These are phyloP conservation scores for Diachasmimorpha longicaudata DNA, from an alignment of 1,140 invertebrate species.

Conservation along the genomic window DNA sequence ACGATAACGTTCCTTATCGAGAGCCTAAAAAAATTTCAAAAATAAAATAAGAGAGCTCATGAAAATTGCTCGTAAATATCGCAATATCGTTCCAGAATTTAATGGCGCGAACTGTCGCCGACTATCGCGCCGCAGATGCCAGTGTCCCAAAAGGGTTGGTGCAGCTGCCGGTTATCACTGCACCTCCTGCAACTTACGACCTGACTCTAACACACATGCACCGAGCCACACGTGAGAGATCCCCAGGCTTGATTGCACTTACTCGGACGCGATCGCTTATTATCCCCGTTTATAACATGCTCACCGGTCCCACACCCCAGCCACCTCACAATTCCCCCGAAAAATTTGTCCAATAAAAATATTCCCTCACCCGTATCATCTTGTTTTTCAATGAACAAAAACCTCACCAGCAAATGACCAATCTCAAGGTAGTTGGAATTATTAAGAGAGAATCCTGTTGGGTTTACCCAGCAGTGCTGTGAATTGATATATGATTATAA, in stretches of 20 bases:
- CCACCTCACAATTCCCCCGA: not conserved
- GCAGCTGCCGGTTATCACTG: constrained; percentile 45
- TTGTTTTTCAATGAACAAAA: not conserved
- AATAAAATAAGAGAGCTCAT: not conserved
- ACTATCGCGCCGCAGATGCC: constrained; percentile 14
- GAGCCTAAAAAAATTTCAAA: too few species aligned
- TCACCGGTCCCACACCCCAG: not conserved
- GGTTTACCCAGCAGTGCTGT: not conserved
- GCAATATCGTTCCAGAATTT: not conserved
- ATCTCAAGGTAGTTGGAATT: not conserved
- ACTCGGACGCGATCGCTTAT: constrained; percentile 19
- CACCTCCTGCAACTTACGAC: constrained; percentile 23
- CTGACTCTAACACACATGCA: not conserved
- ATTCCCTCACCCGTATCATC: not conserved
- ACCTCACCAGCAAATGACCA: not conserved
- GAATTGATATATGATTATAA: constrained; percentile 30
- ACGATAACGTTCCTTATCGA: too few species aligned
- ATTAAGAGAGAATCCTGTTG: not conserved
- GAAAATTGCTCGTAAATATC: constrained; percentile 10
- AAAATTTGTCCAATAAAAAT: constrained; percentile 13
- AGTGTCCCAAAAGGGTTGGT: constrained; percentile 25
- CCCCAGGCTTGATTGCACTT: constrained; percentile 1
- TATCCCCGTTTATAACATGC: constrained; percentile 17
- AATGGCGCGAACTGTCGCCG: constrained; percentile 19
- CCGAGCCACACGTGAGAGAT: not conserved